These are phyloP conservation scores for Pediacus dermestoides DNA, from an alignment of 2,888 invertebrate genomes.

Conservation along the genomic window DNA sequence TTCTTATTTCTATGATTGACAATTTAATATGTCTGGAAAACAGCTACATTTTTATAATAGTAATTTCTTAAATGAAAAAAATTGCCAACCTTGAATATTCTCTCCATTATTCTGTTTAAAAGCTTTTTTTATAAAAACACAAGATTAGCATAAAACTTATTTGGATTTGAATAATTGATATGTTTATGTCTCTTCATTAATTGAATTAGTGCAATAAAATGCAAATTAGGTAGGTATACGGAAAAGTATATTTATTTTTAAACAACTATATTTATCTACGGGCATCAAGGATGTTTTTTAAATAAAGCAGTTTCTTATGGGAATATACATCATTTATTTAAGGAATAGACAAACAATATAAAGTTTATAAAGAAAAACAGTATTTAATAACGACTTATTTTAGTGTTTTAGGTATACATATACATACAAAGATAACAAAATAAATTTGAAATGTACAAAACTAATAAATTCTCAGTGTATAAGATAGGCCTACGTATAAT, in stretches of 20 bases:
- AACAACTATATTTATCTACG: too few species aligned
- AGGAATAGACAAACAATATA: conserved; percentile 40
- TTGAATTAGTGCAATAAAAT: conserved; percentile 1
- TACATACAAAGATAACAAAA: conserved; percentile 42
- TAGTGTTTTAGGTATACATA: conserved; percentile 8
- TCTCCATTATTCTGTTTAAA: too few species aligned
- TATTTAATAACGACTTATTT: conserved; percentile 4
- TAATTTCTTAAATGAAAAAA: too few species aligned
- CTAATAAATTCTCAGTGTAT: conserved; percentile 42
- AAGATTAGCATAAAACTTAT: too few species aligned
- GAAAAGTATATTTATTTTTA: neutral
- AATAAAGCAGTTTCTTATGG: conserved; percentile 23
- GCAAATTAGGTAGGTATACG: conserved; percentile 1
- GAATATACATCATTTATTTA: conserved; percentile 44
- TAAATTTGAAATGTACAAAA: conserved; percentile 43
- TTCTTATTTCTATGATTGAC: too few species aligned
- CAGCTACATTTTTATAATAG: too few species aligned
- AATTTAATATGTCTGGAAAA: too few species aligned
- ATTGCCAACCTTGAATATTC: too few species aligned
- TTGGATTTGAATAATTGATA: too few species aligned
- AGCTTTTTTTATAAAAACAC: too few species aligned
- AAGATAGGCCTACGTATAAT: conserved; percentile 46
- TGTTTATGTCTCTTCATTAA: neutral
- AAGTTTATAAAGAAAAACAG: conserved; percentile 34
- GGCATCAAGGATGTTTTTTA: conserved; percentile 7